Base-by-base conservation (phyloP, 1,140 invertebrate genomes). In the Drosophila seguyi region DNA sequence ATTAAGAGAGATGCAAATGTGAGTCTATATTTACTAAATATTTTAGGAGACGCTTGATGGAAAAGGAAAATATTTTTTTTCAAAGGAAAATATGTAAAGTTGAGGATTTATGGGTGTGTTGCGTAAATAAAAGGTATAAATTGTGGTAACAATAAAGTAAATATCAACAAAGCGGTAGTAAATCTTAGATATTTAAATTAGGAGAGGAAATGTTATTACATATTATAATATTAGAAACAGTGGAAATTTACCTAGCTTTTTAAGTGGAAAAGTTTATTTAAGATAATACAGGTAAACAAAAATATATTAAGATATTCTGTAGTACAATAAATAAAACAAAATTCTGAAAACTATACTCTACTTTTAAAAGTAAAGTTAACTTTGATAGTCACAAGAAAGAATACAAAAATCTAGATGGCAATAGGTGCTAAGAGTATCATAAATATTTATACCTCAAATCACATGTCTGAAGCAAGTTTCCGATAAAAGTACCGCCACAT, bases 401-500 rank as follows among this genome's bases (percentile, higher is more conserved):
- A 20, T 2, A 20, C 22, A 14, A 13, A 39, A 39, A 56, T 25
- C 14, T 3, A 39, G 20, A 39, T 36, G 8, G 1, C 11, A 56
- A 11, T 13, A 56, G 10, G 0, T 41, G 36, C 22, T 57, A 14
- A 57, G 36, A 13, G 22, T 18, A 57, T 57, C 38, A 57, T 57
- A 42, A 57, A 56, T 56, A 56, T 56, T 22, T 55, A 6, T 11
- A 25, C 1, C 3, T 14, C 11, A 41, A 56, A 61, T 56, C 45
- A 20, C 31, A 56, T 29, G n/a, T 34, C 29, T 48, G 14, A 14
- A 8, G 29, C 0, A 16, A 25, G 13, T 27, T 38, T 1, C 4
- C 20, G 14, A n/a, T 38, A 38, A 53, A 36, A 53, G 14, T 4
- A 31, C n/a, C 16, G 5, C 10, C 8, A 18, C n/a, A 13, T 18